Evolutionary conservation across 1,140 invertebrate genomes (phyloP), one percentile per base, ranked within the genome.

Genomic region (Platorchestia sp.): DNA sequence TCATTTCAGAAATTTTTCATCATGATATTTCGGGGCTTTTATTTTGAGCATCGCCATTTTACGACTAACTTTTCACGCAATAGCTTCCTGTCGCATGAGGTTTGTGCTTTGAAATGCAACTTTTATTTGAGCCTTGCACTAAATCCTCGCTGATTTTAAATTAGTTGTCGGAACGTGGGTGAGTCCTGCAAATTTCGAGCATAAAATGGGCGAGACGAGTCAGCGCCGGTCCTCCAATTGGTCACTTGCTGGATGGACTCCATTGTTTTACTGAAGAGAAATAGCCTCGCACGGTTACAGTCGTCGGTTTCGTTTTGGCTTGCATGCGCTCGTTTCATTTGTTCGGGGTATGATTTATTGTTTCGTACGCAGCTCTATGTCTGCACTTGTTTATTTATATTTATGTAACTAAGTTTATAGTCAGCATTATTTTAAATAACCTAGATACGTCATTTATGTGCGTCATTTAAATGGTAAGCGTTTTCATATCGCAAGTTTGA

Each of bases 1-100:
- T 89, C 87, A 22, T 89, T 89, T 89, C 41, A 89, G 59, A 75
- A 75, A 89, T 42, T 89, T 89, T 89, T 89, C 87, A 42, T 89
- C n/a, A 44, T 89, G 43, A 89, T 89, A 89, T 89, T 89, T 22
- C 42, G 87, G 7, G 42, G n/a, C 87, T 89, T 89, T 42, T 89
- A 89, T 42, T 89, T 44, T 41, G 41, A 43, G 87, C 43, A 10
- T 89, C 43, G 41, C 10, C 87, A 44, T 42, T 44, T 44, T 44
- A 44, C 43, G 87, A 89, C 87, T 42, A 89, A 89, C 43, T 41
- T 89, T 89, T 89, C 41, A 42, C 27, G 87, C 87, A 41, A 89
- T 44, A 44, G 87, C 43, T 42, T 44, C 87, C 87, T 89, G 87
- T 41, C 87, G 59, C 59, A 22, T 89, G 87, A 27, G 43, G 87